These are phyloP conservation scores for Galerucella nymphaeae DNA, from an alignment of 2,888 invertebrate genomes.

Conservation along the genomic window DNA sequence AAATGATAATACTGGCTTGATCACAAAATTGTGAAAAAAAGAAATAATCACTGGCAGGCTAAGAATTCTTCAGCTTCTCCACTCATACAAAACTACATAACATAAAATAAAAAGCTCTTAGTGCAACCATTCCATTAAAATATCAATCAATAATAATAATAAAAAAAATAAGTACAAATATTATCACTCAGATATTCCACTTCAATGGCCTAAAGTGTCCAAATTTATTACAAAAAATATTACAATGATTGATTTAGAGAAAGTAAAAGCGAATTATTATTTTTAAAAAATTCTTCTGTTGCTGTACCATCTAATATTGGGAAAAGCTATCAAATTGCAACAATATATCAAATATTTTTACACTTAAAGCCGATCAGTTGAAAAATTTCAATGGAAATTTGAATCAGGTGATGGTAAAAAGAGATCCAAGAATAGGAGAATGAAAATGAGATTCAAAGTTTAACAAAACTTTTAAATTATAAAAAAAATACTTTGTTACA, in stretches of 20 bases:
- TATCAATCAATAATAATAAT: slow-evolving; percentile 46
- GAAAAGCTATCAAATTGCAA: too few species aligned
- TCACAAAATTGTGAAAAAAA: slow-evolving; percentile 37
- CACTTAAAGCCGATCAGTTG: too few species aligned
- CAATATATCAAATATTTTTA: too few species aligned
- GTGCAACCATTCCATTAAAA: slow-evolving; percentile 57
- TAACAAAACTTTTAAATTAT: neutral
- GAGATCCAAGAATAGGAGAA: neutral
- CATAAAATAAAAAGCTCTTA: slow-evolving; percentile 53
- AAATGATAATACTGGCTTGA: slow-evolving; percentile 46
- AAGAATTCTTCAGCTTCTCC: slow-evolving; percentile 61
- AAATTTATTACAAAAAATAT: too few species aligned
- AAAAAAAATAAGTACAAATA: slow-evolving; percentile 18
- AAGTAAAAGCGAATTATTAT: too few species aligned
- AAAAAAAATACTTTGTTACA: neutral
- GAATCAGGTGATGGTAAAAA: too few species aligned
- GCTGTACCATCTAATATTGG: too few species aligned
- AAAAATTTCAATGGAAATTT: too few species aligned
- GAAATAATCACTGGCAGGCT: slow-evolving; percentile 40
- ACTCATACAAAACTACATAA: slow-evolving; percentile 43
- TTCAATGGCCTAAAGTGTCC: too few species aligned
- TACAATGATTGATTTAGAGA: too few species aligned
- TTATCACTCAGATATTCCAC: too few species aligned
- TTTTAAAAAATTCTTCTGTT: too few species aligned
- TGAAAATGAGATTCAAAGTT: neutral